phyloP scores from a whole-genome alignment of 2,888 invertebrate genomes.

The Noctua pronuba region DNA sequence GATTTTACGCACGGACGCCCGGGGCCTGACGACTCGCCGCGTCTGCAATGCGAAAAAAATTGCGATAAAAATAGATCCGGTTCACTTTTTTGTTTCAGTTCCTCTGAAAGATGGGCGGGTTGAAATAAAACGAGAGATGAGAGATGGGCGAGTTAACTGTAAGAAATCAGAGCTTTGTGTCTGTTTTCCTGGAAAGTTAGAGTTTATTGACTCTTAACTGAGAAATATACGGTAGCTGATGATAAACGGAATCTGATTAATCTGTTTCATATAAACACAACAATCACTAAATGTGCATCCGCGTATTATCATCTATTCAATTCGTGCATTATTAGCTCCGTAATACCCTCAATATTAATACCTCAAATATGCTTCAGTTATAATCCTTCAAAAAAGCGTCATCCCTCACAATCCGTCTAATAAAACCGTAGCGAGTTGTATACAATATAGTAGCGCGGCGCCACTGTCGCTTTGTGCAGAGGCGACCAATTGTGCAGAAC shows the following conservation, averaged over 20 bases:
- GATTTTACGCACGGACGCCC: conserved; percentile 79
- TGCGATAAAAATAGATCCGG: conserved; percentile 50
- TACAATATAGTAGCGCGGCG: conserved; percentile 78
- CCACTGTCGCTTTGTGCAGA: conserved; percentile 85
- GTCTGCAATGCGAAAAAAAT: conserved; percentile 65
- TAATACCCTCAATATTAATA: conserved; percentile 66
- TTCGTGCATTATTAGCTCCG: conserved; percentile 58
- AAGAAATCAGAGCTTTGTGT: background rate
- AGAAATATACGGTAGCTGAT: background rate
- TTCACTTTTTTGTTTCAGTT: conserved; percentile 49
- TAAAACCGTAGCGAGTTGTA: conserved; percentile 79
- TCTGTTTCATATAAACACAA: conserved; percentile 51
- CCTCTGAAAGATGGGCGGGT: conserved; percentile 26
- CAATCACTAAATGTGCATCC: conserved; percentile 52
- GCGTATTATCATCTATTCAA: conserved; percentile 64
- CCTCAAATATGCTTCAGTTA: conserved; percentile 70
- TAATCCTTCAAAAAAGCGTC: conserved; percentile 78
- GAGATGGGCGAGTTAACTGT: conserved; percentile 13
- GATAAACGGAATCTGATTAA: conserved; percentile 15
- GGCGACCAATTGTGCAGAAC: conserved; percentile 89
- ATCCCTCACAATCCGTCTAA: conserved; percentile 82
- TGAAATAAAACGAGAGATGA: conserved; percentile 18
- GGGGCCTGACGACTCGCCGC: conserved; percentile 53
- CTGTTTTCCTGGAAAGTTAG: background rate
- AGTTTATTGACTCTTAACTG: conserved; percentile 9